Evolutionary conservation across 37 sponge, comb jelly and placozoan genomes (phyloP), one percentile per base, ranked within the genome.

Genomic region (Halisarca cf. caerulea): DNA sequence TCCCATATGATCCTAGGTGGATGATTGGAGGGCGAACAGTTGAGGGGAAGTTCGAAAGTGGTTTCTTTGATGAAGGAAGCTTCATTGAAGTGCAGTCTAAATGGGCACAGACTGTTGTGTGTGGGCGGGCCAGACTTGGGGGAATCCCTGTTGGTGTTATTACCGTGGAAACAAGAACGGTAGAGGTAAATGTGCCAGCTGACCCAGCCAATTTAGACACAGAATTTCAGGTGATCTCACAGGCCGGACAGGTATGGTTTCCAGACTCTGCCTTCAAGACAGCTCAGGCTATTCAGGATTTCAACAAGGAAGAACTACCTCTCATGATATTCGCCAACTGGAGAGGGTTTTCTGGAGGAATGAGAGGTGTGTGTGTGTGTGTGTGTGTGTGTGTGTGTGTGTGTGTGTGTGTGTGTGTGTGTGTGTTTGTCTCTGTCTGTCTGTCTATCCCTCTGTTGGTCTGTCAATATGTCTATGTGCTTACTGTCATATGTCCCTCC

Each of bases 231-330:
- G 77, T 84, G 33, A 85, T 96, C 39, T 83, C 87, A 17, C 98
- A 98, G 81, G 99, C 99, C 4, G 99, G 99, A 6, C 97, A 94
- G 79, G 99, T 98, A 66, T 98, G 99, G 99, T 98, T 86, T 68
- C 99, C 99, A 9, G 93, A 98, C 91, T 98, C 99, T 7, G 96
- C 99, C 51, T 98, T 93, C 91, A 98, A 98, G 92, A 98, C 99
- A 0, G 99, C 99, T 44, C 99, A 98, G 80, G 89, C 99, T 17
- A 92, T 98, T 36, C 32, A 72, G n/a, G 99, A 98, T 82, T 86
- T 96, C 81, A 87, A 92, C 86, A 83, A 86, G 41, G 99, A 98
- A 60, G 93, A 87, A 23, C 93, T 98, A 0, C 96, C 99, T 37
- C 87, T 98, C 15, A 87, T 98, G 58, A 96, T 98, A 8, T 98